Evolutionary conservation across 1,140 invertebrate species (phyloP), one percentile per base, ranked within the genome.

Genomic region (Drosophila albomicans): DNA sequence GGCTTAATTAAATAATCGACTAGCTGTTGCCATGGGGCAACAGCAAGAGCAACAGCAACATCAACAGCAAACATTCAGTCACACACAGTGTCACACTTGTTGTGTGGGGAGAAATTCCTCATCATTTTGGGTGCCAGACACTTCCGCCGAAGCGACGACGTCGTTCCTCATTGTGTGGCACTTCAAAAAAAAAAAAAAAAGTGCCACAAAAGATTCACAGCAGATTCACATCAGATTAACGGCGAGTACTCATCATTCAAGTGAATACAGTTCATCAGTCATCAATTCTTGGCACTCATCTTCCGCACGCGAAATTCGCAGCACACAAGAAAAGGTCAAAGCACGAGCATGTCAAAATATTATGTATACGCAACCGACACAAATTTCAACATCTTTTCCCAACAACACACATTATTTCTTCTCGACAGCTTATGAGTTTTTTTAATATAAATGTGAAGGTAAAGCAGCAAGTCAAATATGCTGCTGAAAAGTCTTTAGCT

Each of bases 1-100:
- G 74, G 54, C 58, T 84, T 82, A 84, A 84, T 84, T 84, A 84
- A 84, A 84, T 84, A 84, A 84, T 87, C 65, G 82, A 58, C 75
- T 64, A 59, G 56, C 72, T 68, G 75, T 59, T 59, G 41, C 57
- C 41, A 59, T 45, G 57, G 64, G 57, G 20, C 41, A 51, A 30
- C 13, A 41, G 10, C 15, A 32, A 6, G 3, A 32, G 5, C 32
- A 8, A 32, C 32, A 8, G 32, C 32, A 8, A 32, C 32, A 8
- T 5, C 32, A 8, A 32, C 32, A 2, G 32, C 32, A 8, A 32
- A 25, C 20, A 25, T 25, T 25, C 32, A 8, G 32, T 8, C 5
- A 11, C 35, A 38, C 7, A 38, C 7, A 38, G 35, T 10, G 35
- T 32, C 30, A 38, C 35, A 38, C 35, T 38, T 38, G 35, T 10